Evolutionary conservation across 2,888 invertebrate genomes (phyloP).

Genomic region (Sepiola atlantica): DNA sequence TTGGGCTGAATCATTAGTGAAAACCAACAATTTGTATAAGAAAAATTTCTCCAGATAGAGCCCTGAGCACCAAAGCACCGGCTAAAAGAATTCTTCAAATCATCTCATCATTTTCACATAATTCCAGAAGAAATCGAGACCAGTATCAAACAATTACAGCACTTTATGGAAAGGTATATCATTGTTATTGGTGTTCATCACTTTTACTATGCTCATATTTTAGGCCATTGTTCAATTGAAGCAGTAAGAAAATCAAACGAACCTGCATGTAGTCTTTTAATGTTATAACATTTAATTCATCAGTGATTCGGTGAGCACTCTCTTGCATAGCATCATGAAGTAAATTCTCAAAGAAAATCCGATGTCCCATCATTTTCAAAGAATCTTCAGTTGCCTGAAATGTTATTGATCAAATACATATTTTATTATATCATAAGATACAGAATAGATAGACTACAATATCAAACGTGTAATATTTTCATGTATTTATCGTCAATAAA

Average conservation of each 20-base stretch:
- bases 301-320: constrained; percentile 66
- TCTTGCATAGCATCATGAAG: constrained; percentile 71
- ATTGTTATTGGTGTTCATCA: too few relatives aligned
- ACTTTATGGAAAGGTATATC: too few relatives aligned
- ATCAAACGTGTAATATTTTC: neutral
- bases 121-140: too few relatives aligned
- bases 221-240: neutral
- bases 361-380: constrained; percentile 71
- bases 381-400: constrained; percentile 73
- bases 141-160: too few relatives aligned
- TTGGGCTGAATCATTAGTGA: too few relatives aligned
- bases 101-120: too few relatives aligned
- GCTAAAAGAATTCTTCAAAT: too few relatives aligned
- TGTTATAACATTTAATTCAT: constrained; percentile 72
- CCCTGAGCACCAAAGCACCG: too few relatives aligned
- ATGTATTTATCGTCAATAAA: neutral
- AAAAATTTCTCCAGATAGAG: too few relatives aligned
- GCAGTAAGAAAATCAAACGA: neutral
- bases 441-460: neutral
- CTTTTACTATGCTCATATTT: too few relatives aligned
- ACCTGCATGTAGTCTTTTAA: constrained; percentile 76
- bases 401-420: neutral
- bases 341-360: constrained; percentile 72
- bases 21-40: too few relatives aligned
- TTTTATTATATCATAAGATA: neutral